Evolutionary conservation across 2,113 vertebrate genomes (phyloP).

Genomic region (Ailuropoda melanoleuca): DNA sequence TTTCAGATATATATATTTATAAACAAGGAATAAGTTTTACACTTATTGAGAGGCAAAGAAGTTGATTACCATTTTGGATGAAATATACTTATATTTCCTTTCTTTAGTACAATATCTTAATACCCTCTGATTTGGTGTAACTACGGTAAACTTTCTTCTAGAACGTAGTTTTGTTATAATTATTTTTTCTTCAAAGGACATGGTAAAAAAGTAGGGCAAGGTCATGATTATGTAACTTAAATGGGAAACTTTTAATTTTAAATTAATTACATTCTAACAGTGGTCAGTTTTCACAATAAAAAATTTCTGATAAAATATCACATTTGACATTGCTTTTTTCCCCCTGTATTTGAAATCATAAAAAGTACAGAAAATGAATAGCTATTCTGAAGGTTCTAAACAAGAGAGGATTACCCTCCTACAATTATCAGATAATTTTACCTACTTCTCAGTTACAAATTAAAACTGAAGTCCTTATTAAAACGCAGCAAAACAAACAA

Average conservation of each 20-base stretch:
- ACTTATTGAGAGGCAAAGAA: neutral
- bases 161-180: neutral
- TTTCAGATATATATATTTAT: neutral
- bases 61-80: neutral
- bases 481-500: neutral
- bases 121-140: neutral
- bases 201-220: neutral
- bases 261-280: neutral
- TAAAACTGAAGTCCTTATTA: neutral
- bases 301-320: neutral
- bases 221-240: neutral
- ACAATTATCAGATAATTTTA: neutral
- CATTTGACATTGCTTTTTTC: neutral
- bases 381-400: constrained; percentile 20
- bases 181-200: neutral
- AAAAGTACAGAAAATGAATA: neutral
- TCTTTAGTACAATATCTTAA: neutral
- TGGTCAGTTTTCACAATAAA: neutral
- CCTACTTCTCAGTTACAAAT: constrained; percentile 36
- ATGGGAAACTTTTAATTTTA: neutral
- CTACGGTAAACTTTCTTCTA: neutral
- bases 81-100: neutral
- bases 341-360: neutral
- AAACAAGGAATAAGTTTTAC: neutral
- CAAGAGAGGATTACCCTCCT: neutral